A percentile compares a stretch with the other conserved stretches of the same genome.
These are phyloP conservation scores for Acestrorhynchus altus DNA, from an alignment of 2,797 vertebrate species.

Conservation along the genomic window DNA sequence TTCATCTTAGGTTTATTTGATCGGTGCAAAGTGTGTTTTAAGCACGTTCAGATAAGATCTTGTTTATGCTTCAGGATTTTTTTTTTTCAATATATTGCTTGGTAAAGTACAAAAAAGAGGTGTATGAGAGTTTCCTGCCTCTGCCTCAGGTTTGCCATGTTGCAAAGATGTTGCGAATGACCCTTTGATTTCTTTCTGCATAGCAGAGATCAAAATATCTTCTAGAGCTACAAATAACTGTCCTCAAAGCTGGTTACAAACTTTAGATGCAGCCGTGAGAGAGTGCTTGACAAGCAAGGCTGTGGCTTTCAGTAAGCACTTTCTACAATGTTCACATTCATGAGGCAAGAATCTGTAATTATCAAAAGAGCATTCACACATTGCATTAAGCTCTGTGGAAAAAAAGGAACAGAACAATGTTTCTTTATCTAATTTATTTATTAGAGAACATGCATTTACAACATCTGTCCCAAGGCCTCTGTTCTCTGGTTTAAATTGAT, in stretches of 20 bases:
- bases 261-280: constrained; percentile 13
- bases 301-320: constrained; percentile 2
- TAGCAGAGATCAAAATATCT: constrained; percentile 16
- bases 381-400: neutral
- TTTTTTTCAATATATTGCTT: neutral
- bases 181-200: constrained; percentile 29
- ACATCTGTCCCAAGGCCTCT: neutral
- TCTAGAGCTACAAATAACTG: constrained; percentile 21
- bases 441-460: neutral
- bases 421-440: neutral
- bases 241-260: neutral
- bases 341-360: neutral
- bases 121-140: neutral
- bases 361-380: neutral
- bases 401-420: neutral
- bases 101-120: neutral
- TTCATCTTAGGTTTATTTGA: constrained; percentile 5
- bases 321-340: neutral
- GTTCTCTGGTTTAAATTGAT: neutral
- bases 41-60: neutral
- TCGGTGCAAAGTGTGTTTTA: neutral
- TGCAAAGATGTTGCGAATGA: constrained; percentile 7
- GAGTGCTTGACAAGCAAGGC: neutral
- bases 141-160: neutral
- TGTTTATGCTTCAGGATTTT: constrained; percentile 40